Conservation (phyloP, 2,888 invertebrate species). For the Sarcophaga rosellei region DNA sequence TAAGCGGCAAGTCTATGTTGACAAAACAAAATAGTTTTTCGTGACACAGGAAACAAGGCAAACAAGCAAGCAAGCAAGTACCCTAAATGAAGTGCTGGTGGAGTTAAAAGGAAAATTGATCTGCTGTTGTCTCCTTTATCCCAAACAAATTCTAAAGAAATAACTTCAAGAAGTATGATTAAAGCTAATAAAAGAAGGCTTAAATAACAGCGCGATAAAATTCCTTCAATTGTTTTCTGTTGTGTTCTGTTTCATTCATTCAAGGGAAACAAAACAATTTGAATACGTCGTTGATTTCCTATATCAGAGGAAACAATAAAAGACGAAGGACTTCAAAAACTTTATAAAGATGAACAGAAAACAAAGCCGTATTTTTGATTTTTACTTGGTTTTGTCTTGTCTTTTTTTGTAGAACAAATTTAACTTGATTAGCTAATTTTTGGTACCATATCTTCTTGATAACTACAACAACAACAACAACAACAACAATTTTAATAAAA, state of each 20-base stretch:
- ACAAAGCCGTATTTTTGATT: slow-evolving; percentile 37
- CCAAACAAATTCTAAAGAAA: slow-evolving; percentile 14
- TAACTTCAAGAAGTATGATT: slow-evolving; percentile 3
- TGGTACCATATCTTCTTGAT: slow-evolving; percentile 31
- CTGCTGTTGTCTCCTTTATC: background rate
- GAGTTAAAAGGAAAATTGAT: slow-evolving; percentile 51
- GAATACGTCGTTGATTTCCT: slow-evolving; percentile 15
- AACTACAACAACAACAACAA: slow-evolving; percentile 23
- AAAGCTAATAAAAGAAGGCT: slow-evolving; percentile 45
- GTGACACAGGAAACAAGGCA: slow-evolving; percentile 40
- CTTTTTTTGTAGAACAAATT: slow-evolving; percentile 24
- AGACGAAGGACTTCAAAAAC: background rate
- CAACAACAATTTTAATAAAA: slow-evolving; percentile 5
- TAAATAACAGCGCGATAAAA: background rate
- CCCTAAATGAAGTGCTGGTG: background rate
- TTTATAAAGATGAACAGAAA: background rate
- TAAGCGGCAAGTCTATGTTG: slow-evolving; percentile 41
- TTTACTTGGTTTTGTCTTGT: background rate
- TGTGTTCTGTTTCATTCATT: background rate
- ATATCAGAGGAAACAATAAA: background rate
- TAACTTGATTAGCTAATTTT: slow-evolving; percentile 65
- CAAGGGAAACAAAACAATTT: slow-evolving; percentile 31
- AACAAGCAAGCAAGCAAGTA: background rate
- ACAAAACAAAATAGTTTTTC: slow-evolving; percentile 57
- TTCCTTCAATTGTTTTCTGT: background rate